Evolutionary conservation across 2,888 invertebrate species (phyloP), one percentile per base, ranked within the genome.

Genomic region (Pedicia rivosa): DNA sequence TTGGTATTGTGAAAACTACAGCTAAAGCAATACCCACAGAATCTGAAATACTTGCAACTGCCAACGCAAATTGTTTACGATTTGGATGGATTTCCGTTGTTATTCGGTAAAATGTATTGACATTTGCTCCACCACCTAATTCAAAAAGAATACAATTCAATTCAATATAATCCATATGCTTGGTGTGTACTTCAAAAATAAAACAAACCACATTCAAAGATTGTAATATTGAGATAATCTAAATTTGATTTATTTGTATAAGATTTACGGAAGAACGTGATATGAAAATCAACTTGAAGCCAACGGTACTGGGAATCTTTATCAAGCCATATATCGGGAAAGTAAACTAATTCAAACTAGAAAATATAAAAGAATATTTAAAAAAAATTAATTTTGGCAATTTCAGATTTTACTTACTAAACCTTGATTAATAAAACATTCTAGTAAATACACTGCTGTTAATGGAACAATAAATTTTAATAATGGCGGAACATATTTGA

Each of bases 351-450:
- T 54, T 86, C 86, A 50, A 77, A 75, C 82, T 83, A 54, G 44
- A 60, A 56, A 35, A 42, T 44, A 47, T 42, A 43, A 47, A 38
- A 32, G 36, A 37, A 35, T 30, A 27, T 22, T 34, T 10, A 7
- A 32, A 14, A 13, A 22, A 38, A 40, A 41, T 30, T 34, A 33
- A n/a, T 10, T 4, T 7, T 10, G 10, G n/a, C 4, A 26, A 26
- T 7, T 7, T 10, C 4, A 26, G 10, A 26, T 19, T 5, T 37
- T 32, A 55, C 70, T 67, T 57, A 82, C 82, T 67, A 84, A 57
- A 48, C 84, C 86, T 56, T 87, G 86, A 59, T 87, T 87, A 44
- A 88, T 87, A 50, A 83, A 81, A 57, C 88, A 87, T 51, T 88
- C 87, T 45, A 80, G 80, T 45, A 82, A 67, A 52, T 86, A 87